Conservation (phyloP, 92 coral and sea anemone genomes). For the Paragorgia papillata region DNA sequence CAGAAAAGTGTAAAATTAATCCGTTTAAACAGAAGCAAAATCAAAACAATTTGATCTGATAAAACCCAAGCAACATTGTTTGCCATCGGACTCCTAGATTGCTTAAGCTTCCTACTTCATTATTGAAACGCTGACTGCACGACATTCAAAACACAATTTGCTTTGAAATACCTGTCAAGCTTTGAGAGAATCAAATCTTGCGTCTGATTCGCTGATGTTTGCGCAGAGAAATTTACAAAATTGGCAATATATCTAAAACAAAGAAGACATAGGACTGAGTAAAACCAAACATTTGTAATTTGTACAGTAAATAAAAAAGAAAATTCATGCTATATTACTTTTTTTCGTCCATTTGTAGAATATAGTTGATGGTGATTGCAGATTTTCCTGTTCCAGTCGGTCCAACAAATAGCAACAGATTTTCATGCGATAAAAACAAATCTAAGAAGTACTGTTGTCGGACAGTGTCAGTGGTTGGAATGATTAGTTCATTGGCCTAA, state of each 20-base stretch:
- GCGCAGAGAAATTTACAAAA: conserved; percentile 97
- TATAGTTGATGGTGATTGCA: conserved; percentile 84
- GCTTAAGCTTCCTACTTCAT: too few relatives aligned
- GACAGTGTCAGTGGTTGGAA: conserved; percentile 96
- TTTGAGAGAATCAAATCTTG: conserved; percentile 90
- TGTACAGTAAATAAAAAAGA: background rate
- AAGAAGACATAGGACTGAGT: too few relatives aligned
- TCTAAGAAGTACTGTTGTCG: conserved; percentile 95
- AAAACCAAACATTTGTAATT: background rate
- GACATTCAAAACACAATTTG: background rate
- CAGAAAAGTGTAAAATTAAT: too few relatives aligned
- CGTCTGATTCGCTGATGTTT: conserved; percentile 92
- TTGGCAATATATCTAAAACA: conserved; percentile 87
- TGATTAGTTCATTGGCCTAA: conserved; percentile 91
- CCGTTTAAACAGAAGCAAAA: too few relatives aligned
- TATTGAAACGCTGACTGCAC: too few relatives aligned
- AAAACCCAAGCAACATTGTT: too few relatives aligned
- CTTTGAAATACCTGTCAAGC: conserved; percentile 78
- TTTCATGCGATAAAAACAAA: conserved; percentile 74
- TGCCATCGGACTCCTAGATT: too few relatives aligned
- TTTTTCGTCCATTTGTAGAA: conserved; percentile 73
- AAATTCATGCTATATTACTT: conserved; percentile 46
- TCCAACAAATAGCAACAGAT: conserved; percentile 86
- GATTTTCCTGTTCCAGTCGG: conserved; percentile 98
- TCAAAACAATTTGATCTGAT: too few relatives aligned